Conservation (phyloP, 2,113 vertebrate genomes). For the Quiscalus mexicanus region DNA sequence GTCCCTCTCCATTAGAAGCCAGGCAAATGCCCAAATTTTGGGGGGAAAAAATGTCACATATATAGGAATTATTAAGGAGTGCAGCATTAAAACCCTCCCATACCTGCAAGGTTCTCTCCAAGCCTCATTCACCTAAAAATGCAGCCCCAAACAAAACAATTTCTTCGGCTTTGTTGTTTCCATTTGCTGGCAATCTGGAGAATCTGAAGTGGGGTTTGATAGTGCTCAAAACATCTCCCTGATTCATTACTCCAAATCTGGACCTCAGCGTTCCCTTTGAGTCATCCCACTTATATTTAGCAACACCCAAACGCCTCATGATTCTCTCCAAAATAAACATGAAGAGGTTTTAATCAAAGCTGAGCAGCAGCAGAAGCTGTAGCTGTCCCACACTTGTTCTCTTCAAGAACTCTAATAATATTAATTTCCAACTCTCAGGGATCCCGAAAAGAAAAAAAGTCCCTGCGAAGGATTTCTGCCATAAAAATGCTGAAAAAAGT, state of each 20-base stretch:
- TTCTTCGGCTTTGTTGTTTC: constrained; percentile 6
- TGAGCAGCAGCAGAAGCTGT: not conserved
- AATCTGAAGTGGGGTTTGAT: constrained; percentile 18
- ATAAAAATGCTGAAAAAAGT: not conserved
- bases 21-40: not conserved
- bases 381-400: not conserved
- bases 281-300: constrained; percentile 46
- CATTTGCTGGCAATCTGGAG: not conserved
- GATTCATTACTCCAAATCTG: not conserved
- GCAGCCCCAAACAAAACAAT: not conserved
- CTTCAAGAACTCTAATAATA: not conserved
- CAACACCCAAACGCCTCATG: not conserved
- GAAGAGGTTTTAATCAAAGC: constrained; percentile 10
- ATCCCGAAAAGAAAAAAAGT: fast-evolving
- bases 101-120: not conserved
- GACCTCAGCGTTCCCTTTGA: constrained; percentile 27
- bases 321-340: constrained; percentile 4
- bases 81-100: not conserved
- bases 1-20: not conserved
- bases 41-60: fast-evolving
- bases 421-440: not conserved
- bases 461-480: not conserved
- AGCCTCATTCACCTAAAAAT: not conserved
- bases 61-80: fast-evolving
- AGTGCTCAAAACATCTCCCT: not conserved